Evolutionary conservation across 2,888 invertebrate genomes (phyloP).

Genomic region (Eristalis arbustorum): DNA sequence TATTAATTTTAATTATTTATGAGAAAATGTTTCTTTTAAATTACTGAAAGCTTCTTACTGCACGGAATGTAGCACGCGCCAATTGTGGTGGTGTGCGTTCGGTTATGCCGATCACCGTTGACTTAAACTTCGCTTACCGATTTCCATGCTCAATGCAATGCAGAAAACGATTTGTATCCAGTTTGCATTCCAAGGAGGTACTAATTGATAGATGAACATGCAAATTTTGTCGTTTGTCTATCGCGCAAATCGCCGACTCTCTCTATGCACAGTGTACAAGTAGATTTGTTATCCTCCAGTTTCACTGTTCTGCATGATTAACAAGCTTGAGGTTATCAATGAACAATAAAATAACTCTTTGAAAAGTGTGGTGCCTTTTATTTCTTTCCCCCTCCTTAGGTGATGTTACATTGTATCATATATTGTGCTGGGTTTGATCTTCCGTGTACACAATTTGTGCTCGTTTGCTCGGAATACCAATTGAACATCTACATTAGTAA

Average conservation of each 20-base stretch:
- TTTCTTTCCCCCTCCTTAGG: not conserved
- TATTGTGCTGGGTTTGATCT: not conserved
- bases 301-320: not conserved
- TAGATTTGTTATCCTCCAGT: not conserved
- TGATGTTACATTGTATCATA: not conserved
- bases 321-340: not conserved
- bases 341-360: not conserved
- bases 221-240: not conserved
- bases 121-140: not conserved
- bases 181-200: not conserved
- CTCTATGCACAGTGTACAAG: not conserved
- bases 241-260: not conserved
- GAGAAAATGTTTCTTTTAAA: not conserved
- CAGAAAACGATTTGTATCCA: not conserved
- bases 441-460: not conserved
- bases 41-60: not conserved
- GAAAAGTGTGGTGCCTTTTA: not conserved
- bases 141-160: not conserved
- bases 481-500: not conserved
- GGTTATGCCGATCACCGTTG: not conserved
- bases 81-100: not conserved
- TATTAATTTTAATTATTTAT: slow-evolving; percentile 15
- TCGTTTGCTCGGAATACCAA: not conserved
- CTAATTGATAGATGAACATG: not conserved
- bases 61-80: not conserved